Conservation (phyloP, 1,140 invertebrate genomes). For the Drosophila nigromelanica region DNA sequence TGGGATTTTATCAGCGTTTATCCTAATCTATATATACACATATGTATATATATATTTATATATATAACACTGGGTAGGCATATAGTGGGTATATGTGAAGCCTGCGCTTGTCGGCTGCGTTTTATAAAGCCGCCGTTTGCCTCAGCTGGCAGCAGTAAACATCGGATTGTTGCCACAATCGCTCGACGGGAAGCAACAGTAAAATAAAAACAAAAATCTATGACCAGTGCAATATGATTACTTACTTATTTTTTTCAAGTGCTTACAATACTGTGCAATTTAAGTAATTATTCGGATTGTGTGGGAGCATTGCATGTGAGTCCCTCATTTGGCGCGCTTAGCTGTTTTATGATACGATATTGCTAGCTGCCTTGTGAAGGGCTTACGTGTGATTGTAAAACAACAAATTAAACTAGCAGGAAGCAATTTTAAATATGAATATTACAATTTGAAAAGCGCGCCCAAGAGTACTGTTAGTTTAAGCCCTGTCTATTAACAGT, state of each 20-base stretch:
- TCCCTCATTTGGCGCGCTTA: constrained; percentile 78
- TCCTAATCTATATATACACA: constrained; percentile 35
- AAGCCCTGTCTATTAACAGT: constrained; percentile 2
- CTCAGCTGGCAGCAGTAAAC: constrained; percentile 27
- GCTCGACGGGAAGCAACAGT: not conserved
- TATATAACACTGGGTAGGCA: not conserved
- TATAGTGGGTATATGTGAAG: not conserved
- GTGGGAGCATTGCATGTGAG: constrained; percentile 64
- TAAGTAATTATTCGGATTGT: not conserved
- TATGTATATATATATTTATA: too few relatives aligned
- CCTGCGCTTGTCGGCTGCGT: constrained; percentile 2
- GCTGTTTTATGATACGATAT: constrained; percentile 63
- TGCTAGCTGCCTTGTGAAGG: constrained; percentile 83
- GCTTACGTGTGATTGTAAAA: constrained; percentile 75
- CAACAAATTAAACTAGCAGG: constrained; percentile 34
- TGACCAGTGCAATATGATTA: not conserved
- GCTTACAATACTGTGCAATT: not conserved
- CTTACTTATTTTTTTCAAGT: constrained; percentile 6
- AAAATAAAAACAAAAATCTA: not conserved
- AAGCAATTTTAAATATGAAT: not conserved
- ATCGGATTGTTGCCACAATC: constrained; percentile 26
- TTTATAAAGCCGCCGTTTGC: constrained; percentile 28
- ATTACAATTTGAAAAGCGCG: constrained; percentile 6
- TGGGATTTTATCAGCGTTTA: constrained; percentile 31
- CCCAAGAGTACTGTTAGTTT: not conserved